Conservation (phyloP, 2,113 vertebrate genomes). For the Eira barbara region DNA sequence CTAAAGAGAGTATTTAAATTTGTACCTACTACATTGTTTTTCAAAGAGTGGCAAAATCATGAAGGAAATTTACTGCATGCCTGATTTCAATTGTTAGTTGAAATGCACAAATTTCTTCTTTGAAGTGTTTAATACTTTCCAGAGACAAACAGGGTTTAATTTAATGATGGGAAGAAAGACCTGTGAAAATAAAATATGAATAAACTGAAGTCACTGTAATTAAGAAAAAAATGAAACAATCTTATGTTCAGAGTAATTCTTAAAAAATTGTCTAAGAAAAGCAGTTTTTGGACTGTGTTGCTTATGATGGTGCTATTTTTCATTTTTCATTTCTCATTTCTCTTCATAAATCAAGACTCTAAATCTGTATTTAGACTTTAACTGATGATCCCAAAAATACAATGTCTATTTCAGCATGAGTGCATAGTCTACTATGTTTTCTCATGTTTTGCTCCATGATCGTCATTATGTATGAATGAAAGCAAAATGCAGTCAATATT, state of each 20-base stretch:
- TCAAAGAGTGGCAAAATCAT: neutral
- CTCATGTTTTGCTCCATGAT: neutral
- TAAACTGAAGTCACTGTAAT: neutral
- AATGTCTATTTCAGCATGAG: neutral
- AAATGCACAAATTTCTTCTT: neutral
- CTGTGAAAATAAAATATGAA: conserved; percentile 34
- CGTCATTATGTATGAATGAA: conserved; percentile 8
- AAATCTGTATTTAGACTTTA: neutral
- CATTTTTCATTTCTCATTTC: neutral
- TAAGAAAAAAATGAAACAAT: neutral
- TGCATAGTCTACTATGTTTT: neutral
- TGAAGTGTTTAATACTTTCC: conserved; percentile 25
- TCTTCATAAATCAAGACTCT: neutral
- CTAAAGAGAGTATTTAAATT: neutral
- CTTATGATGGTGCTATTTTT: neutral
- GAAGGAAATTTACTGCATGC: neutral
- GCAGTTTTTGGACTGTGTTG: neutral
- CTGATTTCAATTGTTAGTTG: conserved; percentile 20
- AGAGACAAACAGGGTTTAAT: conserved; percentile 21
- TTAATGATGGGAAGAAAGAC: neutral
- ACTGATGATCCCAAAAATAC: neutral
- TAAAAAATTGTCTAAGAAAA: neutral
- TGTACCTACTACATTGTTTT: neutral
- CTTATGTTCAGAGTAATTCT: neutral
- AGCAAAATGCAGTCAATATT: conserved; percentile 43